Conservation (phyloP, 2,888 invertebrate genomes). For the Drosophila mayaguana region DNA sequence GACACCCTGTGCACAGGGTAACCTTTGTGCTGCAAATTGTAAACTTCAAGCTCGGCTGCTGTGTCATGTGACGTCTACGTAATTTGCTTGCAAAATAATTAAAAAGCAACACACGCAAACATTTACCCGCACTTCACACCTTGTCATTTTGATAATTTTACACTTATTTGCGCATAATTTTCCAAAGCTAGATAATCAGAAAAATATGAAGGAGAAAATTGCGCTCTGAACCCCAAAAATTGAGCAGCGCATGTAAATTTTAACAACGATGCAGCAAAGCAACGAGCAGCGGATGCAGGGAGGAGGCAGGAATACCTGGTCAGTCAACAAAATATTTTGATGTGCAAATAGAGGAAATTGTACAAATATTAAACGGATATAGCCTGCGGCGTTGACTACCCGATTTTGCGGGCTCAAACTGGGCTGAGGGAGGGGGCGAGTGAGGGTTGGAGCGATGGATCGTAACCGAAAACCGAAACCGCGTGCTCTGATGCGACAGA, state of each 20-base stretch:
- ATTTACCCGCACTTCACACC: neutral
- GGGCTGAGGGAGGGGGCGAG: neutral
- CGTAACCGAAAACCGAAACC: slow-evolving; percentile 40
- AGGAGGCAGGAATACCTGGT: neutral
- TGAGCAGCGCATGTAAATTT: slow-evolving; percentile 52
- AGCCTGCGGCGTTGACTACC: slow-evolving; percentile 61
- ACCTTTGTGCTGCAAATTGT: neutral
- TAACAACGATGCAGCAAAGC: slow-evolving; percentile 6
- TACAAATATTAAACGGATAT: slow-evolving; percentile 77
- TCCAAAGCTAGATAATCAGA: slow-evolving; percentile 55
- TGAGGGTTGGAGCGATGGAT: neutral
- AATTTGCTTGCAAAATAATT: slow-evolving; percentile 62
- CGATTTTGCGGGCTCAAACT: slow-evolving; percentile 44
- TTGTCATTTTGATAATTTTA: slow-evolving; percentile 63
- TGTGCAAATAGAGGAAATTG: slow-evolving; percentile 71
- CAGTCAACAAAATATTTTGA: slow-evolving; percentile 55
- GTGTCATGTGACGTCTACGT: slow-evolving; percentile 52
- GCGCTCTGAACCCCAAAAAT: slow-evolving; percentile 25
- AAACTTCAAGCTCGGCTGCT: slow-evolving; percentile 1
- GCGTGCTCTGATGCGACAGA: slow-evolving; percentile 22
- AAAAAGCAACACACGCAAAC: slow-evolving; percentile 46
- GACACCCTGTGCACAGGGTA: slow-evolving; percentile 8
- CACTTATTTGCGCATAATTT: slow-evolving; percentile 58
- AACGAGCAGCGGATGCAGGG: neutral
- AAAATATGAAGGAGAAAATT: slow-evolving; percentile 12